Evolutionary conservation across 1,140 invertebrate species (phyloP).

Genomic region (Lucilia cuprina): DNA sequence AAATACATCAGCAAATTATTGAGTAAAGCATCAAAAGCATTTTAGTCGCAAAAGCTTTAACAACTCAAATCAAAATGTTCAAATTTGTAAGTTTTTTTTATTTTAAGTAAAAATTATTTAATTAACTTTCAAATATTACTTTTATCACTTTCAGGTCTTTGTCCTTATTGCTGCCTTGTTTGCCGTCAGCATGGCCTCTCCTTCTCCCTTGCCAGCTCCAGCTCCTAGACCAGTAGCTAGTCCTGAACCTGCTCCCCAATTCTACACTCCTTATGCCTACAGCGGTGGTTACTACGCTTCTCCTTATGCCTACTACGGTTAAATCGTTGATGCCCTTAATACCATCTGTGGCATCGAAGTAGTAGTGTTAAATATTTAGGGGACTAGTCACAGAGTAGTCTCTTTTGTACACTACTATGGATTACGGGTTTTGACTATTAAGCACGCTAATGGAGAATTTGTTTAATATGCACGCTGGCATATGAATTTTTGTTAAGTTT

Average conservation of each 20-base stretch:
- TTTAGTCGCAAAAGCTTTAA: neutral
- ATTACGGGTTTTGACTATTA: neutral
- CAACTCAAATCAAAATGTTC: conserved; percentile 12
- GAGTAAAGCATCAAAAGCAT: conserved; percentile 10
- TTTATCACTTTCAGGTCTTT: conserved; percentile 43
- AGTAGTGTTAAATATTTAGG: neutral
- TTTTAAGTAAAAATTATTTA: no score
- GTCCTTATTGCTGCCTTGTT: conserved; percentile 54
- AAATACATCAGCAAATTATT: neutral
- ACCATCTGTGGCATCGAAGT: no score
- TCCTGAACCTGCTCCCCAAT: conserved; percentile 49
- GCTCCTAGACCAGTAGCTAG: conserved; percentile 51
- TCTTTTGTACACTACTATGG: neutral
- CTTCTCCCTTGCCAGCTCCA: conserved; percentile 48
- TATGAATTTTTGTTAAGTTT: neutral
- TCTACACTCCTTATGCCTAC: conserved; percentile 53
- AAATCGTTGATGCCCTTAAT: neutral
- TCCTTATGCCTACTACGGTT: conserved; percentile 56
- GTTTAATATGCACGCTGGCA: neutral
- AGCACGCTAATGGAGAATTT: neutral
- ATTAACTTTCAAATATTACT: no score
- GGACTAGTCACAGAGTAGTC: no score
- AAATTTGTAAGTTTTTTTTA: conserved; percentile 15
- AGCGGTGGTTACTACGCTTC: conserved; percentile 47
- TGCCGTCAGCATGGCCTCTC: conserved; percentile 49